These are phyloP conservation scores for Apteryx mantelli DNA, from an alignment of 2,113 vertebrate genomes.

Conservation along the genomic window DNA sequence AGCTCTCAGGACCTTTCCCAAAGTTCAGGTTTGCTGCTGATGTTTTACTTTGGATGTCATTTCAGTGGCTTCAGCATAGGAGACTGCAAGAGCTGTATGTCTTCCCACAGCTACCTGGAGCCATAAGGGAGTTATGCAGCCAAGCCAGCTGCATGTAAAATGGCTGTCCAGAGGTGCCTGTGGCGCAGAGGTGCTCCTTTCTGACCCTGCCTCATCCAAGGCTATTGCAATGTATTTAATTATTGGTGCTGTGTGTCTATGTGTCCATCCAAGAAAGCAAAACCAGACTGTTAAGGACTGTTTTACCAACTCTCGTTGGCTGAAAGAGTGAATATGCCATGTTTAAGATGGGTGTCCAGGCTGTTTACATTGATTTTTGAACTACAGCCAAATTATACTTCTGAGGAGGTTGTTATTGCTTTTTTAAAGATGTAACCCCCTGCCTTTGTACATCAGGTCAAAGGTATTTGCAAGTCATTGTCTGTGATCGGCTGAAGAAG, in stretches of 20 bases:
- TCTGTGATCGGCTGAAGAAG: background rate
- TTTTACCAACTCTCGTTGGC: conserved; percentile 11
- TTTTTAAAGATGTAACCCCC: background rate
- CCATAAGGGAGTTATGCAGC: background rate
- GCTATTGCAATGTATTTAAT: background rate
- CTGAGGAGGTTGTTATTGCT: background rate
- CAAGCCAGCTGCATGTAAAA: background rate
- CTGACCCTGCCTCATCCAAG: background rate
- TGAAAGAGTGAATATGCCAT: background rate
- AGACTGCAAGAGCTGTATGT: background rate
- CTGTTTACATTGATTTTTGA: conserved; percentile 28
- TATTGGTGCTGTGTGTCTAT: background rate
- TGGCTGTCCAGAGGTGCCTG: background rate
- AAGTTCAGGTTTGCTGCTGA: background rate
- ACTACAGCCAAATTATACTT: background rate
- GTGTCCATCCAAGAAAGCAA: background rate
- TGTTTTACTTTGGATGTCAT: background rate
- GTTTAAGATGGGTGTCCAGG: background rate
- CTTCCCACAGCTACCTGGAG: background rate
- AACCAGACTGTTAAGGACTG: background rate
- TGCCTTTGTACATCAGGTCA: background rate
- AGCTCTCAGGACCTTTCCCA: background rate
- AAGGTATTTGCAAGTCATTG: conserved; percentile 15
- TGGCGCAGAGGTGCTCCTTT: background rate
- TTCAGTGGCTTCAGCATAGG: background rate